Conservation (phyloP, 2,113 vertebrate species). For the Pristiophorus japonicus region DNA sequence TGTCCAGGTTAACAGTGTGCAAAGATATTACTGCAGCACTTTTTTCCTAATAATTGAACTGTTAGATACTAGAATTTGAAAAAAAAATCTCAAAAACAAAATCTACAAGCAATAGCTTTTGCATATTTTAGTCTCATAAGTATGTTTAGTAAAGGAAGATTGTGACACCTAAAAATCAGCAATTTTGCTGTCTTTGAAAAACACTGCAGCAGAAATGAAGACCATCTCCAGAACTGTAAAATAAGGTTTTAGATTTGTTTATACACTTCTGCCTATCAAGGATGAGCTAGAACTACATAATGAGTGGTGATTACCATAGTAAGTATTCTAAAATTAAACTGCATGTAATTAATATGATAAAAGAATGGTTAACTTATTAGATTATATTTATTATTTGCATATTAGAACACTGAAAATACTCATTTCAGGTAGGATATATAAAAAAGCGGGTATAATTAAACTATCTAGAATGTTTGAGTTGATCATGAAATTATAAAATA, state of each 20-base stretch:
- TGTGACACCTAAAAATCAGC: not conserved
- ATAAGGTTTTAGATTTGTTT: not conserved
- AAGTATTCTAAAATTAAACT: slow-evolving; percentile 23
- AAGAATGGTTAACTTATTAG: slow-evolving; percentile 27
- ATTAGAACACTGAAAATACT: slow-evolving; percentile 32
- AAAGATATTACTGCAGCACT: not conserved
- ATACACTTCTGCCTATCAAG: not conserved
- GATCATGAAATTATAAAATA: not conserved
- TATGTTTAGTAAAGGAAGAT: slow-evolving; percentile 17
- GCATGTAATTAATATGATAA: not conserved
- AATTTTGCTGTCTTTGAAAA: not conserved
- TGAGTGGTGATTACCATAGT: not conserved
- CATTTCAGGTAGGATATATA: not conserved
- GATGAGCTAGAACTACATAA: not conserved
- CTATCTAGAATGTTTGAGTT: slow-evolving; percentile 15
- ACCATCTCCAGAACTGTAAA: not conserved
- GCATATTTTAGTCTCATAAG: not conserved
- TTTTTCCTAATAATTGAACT: not conserved
- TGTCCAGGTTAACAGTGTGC: not conserved
- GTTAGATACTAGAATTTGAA: not conserved
- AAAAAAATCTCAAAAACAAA: not conserved
- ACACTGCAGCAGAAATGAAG: not conserved
- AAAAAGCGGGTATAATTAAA: slow-evolving; percentile 22
- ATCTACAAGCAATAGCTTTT: not conserved
- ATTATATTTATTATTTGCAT: slow-evolving; percentile 25